Conservation (phyloP, 2,113 vertebrate species). For the Coptodon rendalli region DNA sequence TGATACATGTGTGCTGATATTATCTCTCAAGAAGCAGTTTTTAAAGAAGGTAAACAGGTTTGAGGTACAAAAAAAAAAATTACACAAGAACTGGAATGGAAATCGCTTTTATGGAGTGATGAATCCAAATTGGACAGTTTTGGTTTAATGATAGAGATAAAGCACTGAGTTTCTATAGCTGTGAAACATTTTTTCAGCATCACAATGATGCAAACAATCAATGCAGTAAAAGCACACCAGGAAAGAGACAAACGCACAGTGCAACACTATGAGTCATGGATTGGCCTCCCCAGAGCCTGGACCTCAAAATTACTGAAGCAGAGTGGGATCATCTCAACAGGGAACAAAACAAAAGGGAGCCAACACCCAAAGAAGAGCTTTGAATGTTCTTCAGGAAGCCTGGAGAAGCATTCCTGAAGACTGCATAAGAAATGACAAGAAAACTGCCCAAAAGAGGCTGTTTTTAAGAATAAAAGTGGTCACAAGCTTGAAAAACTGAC, state of each 20-base stretch:
- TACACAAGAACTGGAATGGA: not conserved
- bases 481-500: not conserved
- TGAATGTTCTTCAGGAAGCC: fast-evolving
- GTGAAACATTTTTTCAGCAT: not conserved
- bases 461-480: not conserved
- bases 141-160: not conserved
- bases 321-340: not conserved
- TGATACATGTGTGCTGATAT: not conserved
- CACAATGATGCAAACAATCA: not conserved
- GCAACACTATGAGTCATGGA: not conserved
- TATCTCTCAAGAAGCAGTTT: not conserved
- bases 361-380: not conserved
- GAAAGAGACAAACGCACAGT: not conserved
- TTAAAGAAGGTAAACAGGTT: not conserved
- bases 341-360: not conserved
- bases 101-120: not conserved
- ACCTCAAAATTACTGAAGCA: not conserved
- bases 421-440: not conserved
- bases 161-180: fast-evolving
- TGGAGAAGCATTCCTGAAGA: fast-evolving
- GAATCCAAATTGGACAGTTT: not conserved
- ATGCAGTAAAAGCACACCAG: not conserved
- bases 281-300: fast-evolving
- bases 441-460: fast-evolving
- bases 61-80: not conserved